These are phyloP conservation scores for Rissa tridactyla DNA, from an alignment of 2,113 vertebrate species.

Conservation along the genomic window DNA sequence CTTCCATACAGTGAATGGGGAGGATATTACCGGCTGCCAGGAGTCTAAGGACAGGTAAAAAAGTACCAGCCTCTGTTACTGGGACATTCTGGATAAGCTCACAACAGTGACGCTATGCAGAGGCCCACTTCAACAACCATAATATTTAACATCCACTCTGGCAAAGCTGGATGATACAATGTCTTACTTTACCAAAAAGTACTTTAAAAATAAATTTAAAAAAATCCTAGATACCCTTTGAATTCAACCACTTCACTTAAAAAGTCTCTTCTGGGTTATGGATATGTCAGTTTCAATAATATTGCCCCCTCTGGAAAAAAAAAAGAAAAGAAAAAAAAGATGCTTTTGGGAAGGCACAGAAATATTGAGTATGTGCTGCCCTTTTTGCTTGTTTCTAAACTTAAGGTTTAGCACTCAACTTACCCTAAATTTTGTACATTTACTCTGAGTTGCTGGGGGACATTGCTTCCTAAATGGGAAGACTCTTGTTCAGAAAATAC, in stretches of 20 bases:
- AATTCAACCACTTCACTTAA: background rate
- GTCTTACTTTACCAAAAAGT: background rate
- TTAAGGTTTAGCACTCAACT: background rate
- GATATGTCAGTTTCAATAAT: background rate
- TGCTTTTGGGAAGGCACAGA: background rate
- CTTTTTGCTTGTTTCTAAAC: background rate
- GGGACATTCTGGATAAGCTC: background rate
- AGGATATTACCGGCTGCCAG: background rate
- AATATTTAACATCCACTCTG: background rate
- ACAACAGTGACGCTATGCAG: background rate
- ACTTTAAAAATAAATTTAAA: background rate
- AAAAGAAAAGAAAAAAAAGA: background rate
- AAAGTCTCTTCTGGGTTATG: background rate
- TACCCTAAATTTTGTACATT: background rate
- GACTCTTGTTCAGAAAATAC: background rate
- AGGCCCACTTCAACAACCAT: background rate
- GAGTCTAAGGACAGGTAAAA: background rate
- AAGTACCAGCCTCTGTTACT: background rate
- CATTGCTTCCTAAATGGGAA: background rate
- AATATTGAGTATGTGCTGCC: background rate
- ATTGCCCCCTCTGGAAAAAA: fast-evolving
- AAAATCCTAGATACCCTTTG: background rate
- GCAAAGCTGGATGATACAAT: background rate
- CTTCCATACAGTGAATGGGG: background rate
- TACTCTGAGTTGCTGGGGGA: background rate